Conservation (phyloP, 2,113 vertebrate species). For the Sylvia atricapilla region DNA sequence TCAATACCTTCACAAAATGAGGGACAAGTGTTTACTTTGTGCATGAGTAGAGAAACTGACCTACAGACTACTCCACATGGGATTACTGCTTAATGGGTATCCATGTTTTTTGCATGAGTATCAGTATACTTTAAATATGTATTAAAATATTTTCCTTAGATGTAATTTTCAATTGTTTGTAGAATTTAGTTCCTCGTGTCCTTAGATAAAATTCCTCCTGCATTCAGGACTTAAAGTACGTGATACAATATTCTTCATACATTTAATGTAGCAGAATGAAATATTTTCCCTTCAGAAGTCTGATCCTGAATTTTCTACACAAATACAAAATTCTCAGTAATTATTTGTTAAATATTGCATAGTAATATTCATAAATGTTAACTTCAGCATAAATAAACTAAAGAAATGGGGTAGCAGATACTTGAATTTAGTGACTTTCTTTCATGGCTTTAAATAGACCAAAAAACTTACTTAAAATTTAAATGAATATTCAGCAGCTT, state of each 20-base stretch:
- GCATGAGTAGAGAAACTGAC: neutral
- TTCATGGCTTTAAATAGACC: neutral
- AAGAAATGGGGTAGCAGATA: neutral
- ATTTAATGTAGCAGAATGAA: neutral
- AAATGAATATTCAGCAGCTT: constrained; percentile 16
- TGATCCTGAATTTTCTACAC: neutral
- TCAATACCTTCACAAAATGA: neutral
- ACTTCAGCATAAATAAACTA: neutral
- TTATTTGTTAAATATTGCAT: neutral
- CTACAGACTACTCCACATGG: neutral
- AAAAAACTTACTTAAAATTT: neutral
- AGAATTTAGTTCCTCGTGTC: neutral
- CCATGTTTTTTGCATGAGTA: neutral
- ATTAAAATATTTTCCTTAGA: neutral
- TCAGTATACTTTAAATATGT: neutral
- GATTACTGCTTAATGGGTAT: neutral
- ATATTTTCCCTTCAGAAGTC: neutral
- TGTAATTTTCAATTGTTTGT: neutral
- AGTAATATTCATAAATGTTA: neutral
- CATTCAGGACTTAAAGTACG: neutral
- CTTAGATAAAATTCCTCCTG: neutral
- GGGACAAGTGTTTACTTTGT: neutral
- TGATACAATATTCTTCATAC: neutral
- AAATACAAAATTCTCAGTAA: neutral
- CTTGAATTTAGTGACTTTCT: neutral